These are phyloP conservation scores for Diplosoma virens DNA, from an alignment of 23 tunicate species.

Conservation along the genomic window DNA sequence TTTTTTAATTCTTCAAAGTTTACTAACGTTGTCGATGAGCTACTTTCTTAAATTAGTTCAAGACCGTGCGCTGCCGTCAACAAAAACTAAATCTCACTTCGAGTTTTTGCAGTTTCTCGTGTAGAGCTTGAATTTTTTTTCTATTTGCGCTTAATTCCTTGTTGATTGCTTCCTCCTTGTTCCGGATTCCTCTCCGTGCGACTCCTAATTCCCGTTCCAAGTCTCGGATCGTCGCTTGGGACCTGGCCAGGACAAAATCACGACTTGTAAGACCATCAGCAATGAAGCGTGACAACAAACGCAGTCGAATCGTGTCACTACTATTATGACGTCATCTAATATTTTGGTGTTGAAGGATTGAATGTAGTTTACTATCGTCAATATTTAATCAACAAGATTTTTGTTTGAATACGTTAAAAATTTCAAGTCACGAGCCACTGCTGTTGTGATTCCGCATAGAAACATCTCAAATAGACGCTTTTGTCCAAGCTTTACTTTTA, in stretches of 20 bases:
- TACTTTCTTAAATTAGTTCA: too few species aligned
- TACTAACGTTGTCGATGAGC: too few species aligned
- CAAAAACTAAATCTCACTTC: conserved; percentile 65
- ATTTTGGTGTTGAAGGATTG: too few species aligned
- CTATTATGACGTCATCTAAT: too few species aligned
- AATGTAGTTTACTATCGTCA: too few species aligned
- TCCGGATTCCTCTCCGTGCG: conserved; percentile 39
- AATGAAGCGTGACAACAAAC: background rate
- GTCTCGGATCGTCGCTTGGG: conserved; percentile 76
- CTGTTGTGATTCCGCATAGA: too few species aligned
- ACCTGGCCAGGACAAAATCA: conserved; percentile 13
- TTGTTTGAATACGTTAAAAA: background rate
- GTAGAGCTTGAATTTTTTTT: conserved; percentile 53
- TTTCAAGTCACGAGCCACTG: background rate
- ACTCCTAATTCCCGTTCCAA: conserved; percentile 72
- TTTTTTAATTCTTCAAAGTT: too few species aligned
- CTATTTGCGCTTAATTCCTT: conserved; percentile 59
- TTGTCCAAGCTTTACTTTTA: too few species aligned
- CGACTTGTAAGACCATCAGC: background rate
- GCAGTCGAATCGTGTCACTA: too few species aligned
- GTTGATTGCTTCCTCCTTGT: conserved; percentile 34
- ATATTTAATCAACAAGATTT: background rate
- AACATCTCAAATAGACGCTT: too few species aligned
- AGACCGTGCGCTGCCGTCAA: too few species aligned
- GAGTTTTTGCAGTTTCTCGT: conserved; percentile 56